phyloP scores from a whole-genome alignment of 2,888 invertebrate species.

The Theodoxus fluviatilis region DNA sequence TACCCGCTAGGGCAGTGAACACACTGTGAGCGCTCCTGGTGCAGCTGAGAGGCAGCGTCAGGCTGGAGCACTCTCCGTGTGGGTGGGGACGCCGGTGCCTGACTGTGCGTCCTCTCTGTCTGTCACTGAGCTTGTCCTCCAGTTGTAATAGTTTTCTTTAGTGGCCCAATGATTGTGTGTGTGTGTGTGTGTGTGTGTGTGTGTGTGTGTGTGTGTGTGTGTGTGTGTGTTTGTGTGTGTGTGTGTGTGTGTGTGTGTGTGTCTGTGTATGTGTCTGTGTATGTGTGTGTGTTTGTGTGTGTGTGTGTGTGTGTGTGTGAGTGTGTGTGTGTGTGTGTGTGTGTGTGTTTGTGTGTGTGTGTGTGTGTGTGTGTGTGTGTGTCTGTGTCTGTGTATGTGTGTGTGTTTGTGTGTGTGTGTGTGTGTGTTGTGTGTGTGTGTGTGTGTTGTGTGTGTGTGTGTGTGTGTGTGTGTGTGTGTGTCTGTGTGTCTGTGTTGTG shows the following conservation, averaged over 20 bases:
- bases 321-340: not conserved
- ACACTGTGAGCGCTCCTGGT: too few relatives aligned
- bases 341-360: not conserved
- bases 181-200: not conserved
- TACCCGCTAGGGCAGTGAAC: too few relatives aligned
- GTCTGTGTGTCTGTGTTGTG: not conserved
- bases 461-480: not conserved
- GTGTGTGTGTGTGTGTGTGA: too few relatives aligned
- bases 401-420: not conserved
- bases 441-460: not conserved
- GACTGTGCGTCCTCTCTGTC: too few relatives aligned
- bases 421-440: not conserved
- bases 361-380: not conserved
- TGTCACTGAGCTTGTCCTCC: too few relatives aligned
- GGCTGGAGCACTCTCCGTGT: too few relatives aligned
- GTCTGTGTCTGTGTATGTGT: not conserved
- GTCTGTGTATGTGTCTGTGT: constrained; percentile 4
- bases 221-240: not conserved
- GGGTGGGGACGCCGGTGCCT: too few relatives aligned
- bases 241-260: not conserved
- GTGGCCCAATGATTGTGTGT: not conserved
- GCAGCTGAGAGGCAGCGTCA: too few relatives aligned
- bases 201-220: not conserved
- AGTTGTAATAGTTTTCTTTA: too few relatives aligned
- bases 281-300: too few relatives aligned